Conservation (phyloP, 2,113 vertebrate genomes). For the Salvator merianae region DNA sequence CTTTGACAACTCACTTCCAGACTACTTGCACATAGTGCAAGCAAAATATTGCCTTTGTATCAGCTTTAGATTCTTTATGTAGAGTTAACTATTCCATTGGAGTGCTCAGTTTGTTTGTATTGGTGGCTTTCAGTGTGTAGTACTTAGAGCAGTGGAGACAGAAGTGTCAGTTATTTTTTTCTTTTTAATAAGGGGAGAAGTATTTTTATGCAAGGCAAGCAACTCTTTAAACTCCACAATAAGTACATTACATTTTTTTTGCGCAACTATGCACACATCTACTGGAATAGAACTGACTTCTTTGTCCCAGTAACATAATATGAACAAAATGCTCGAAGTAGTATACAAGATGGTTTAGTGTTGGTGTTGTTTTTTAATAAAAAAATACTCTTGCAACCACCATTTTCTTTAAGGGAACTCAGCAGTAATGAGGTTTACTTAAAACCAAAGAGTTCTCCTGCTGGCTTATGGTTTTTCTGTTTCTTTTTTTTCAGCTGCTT, state of each 20-base stretch:
- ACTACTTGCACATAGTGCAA: neutral
- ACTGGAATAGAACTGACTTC: neutral
- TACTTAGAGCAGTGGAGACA: neutral
- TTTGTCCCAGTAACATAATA: neutral
- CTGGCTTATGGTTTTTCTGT: too few relatives aligned
- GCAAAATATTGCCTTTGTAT: slow-evolving; percentile 12
- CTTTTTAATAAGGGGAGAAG: neutral
- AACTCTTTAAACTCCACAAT: neutral
- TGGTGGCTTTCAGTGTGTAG: neutral
- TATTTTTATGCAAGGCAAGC: neutral
- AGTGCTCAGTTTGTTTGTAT: neutral
- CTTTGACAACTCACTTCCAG: neutral
- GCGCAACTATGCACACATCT: too few relatives aligned
- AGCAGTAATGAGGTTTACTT: too few relatives aligned
- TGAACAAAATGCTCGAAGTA: neutral
- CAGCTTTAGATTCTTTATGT: neutral
- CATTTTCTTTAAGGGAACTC: too few relatives aligned
- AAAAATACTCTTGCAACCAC: too few relatives aligned
- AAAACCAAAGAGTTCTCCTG: too few relatives aligned
- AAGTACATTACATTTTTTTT: neutral
- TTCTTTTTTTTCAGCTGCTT: too few relatives aligned
- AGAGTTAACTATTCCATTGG: neutral
- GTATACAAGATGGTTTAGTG: neutral
- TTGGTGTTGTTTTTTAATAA: neutral
- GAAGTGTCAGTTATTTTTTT: neutral